Percentiles rank a stretch among this genome's conserved stretches.
These are phyloP conservation scores for Maniola jurtina DNA, from an alignment of 1,140 invertebrate species.

Conservation along the genomic window DNA sequence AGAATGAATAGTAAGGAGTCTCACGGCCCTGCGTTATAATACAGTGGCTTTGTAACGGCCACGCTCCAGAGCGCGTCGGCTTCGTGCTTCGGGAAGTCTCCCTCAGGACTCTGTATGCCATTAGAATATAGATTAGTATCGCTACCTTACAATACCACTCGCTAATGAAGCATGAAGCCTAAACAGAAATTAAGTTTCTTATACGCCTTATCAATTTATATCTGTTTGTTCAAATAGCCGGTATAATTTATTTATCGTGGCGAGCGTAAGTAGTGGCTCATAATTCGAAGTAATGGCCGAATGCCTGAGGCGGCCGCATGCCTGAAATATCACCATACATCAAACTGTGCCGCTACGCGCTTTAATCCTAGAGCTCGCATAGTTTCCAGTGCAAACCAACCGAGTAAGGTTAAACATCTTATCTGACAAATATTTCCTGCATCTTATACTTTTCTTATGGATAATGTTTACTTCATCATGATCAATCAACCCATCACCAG, in stretches of 20 bases:
- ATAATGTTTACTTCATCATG: too few relatives aligned
- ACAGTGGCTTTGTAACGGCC: slow-evolving; percentile 61
- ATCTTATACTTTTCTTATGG: too few relatives aligned
- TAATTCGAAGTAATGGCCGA: slow-evolving; percentile 35
- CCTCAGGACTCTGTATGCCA: slow-evolving; percentile 55
- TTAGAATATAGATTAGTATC: slow-evolving; percentile 69
- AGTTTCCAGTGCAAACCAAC: slow-evolving; percentile 29
- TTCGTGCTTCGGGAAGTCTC: slow-evolving; percentile 52
- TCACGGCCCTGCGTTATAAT: slow-evolving; percentile 62
- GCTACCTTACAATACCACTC: slow-evolving; percentile 36
- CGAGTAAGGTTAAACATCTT: not conserved
- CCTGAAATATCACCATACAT: slow-evolving; percentile 41
- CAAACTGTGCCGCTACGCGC: slow-evolving; percentile 29
- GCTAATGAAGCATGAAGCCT: slow-evolving; percentile 46
- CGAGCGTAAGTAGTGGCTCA: slow-evolving; percentile 29
- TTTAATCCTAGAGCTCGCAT: slow-evolving; percentile 23
- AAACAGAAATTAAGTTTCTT: slow-evolving; percentile 36
- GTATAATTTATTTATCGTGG: slow-evolving; percentile 28
- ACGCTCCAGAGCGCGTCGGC: slow-evolving; percentile 46
- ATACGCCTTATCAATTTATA: slow-evolving; percentile 29
- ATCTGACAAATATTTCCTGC: not conserved
- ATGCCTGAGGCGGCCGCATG: slow-evolving; percentile 32
- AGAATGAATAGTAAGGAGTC: slow-evolving; percentile 52
- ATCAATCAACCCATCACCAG: too few relatives aligned
- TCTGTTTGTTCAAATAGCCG: slow-evolving; percentile 23